These are phyloP conservation scores for Trilocha varians DNA, from an alignment of 2,888 invertebrate genomes.

Conservation along the genomic window DNA sequence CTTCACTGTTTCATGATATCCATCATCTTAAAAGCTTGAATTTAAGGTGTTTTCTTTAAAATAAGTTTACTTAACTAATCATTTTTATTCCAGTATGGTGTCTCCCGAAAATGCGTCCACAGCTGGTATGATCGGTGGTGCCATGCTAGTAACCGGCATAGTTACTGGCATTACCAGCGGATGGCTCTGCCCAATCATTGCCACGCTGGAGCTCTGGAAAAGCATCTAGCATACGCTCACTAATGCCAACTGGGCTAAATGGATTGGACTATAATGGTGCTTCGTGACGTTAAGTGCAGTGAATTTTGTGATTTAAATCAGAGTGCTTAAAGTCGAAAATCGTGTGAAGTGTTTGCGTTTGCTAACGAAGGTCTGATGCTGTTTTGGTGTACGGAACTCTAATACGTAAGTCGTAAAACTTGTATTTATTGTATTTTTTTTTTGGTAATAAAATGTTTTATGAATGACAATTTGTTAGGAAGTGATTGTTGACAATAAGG, in stretches of 20 bases:
- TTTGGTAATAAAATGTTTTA: too few species aligned
- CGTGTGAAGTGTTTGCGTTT: not conserved
- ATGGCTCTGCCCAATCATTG: constrained; percentile 78
- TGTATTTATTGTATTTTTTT: too few species aligned
- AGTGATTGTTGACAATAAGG: too few species aligned
- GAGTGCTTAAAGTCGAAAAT: not conserved
- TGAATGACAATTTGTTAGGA: too few species aligned
- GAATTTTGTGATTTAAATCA: not conserved
- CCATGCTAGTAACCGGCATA: constrained; percentile 92
- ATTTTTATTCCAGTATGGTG: constrained; percentile 76
- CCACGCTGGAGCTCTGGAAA: constrained; percentile 36
- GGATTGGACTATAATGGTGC: not conserved
- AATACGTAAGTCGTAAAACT: too few species aligned
- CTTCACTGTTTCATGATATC: too few species aligned
- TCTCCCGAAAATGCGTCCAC: constrained; percentile 86
- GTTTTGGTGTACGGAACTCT: too few species aligned
- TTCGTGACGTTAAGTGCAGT: not conserved
- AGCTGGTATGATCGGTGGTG: constrained; percentile 98
- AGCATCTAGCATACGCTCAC: constrained; percentile 41
- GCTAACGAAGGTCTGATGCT: not conserved
- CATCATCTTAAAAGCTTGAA: too few species aligned
- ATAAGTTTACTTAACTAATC: not conserved
- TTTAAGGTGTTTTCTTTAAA: too few species aligned
- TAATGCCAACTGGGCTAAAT: constrained; percentile 16
- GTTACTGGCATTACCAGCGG: constrained; percentile 85